phyloP scores from a whole-genome alignment of 2,113 vertebrate genomes.

The Archocentrus centrarchus region DNA sequence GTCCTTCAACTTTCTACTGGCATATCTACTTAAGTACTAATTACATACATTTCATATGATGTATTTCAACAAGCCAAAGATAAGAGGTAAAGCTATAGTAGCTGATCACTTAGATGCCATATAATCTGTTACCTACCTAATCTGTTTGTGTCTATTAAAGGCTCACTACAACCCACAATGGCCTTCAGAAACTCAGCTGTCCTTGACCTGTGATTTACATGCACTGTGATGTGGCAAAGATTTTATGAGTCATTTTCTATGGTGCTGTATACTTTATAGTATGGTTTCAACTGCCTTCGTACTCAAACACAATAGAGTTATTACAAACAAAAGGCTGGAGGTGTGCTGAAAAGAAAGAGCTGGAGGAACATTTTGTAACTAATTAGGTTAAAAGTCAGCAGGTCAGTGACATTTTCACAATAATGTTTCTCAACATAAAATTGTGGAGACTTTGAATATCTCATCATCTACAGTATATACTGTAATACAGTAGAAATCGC shows the following conservation, averaged over 20 bases:
- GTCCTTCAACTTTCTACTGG: conserved; percentile 1
- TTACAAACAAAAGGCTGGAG: too few species aligned
- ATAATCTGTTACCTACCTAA: background rate
- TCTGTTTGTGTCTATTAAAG: background rate
- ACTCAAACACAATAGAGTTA: background rate
- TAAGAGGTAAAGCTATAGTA: background rate
- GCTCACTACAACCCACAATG: background rate
- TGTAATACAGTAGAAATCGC: too few species aligned
- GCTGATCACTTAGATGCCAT: background rate
- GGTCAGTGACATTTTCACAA: too few species aligned
- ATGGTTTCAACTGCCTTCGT: background rate
- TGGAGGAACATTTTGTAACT: too few species aligned
- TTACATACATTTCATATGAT: conserved; percentile 18
- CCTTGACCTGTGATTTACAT: conserved; percentile 52
- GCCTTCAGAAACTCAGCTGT: background rate
- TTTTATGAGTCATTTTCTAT: conserved; percentile 1
- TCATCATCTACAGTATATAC: too few species aligned
- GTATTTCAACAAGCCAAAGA: background rate
- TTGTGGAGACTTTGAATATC: too few species aligned
- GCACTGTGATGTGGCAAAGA: conserved; percentile 10
- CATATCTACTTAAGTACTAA: background rate
- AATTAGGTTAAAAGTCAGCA: too few species aligned
- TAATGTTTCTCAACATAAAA: too few species aligned
- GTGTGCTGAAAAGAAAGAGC: too few species aligned
- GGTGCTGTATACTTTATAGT: background rate